Evolutionary conservation across 2,797 vertebrate genomes (phyloP).

Genomic region (Oophaga sylvatica): DNA sequence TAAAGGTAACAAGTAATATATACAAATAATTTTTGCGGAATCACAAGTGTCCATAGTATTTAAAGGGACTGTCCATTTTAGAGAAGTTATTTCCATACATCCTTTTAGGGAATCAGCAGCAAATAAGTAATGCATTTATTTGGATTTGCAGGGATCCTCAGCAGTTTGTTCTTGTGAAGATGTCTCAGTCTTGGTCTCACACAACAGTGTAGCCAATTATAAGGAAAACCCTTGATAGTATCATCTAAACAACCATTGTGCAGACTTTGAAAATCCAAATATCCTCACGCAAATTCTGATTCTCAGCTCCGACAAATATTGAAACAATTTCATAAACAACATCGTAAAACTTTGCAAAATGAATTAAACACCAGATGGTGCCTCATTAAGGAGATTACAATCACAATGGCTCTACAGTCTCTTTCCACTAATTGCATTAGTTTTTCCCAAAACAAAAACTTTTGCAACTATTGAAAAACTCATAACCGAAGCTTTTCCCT

Average conservation of each 20-base stretch:
- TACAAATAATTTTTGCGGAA: too few relatives aligned
- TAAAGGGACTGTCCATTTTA: too few relatives aligned
- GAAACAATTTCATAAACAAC: not conserved
- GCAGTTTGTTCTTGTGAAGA: too few relatives aligned
- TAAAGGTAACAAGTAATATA: too few relatives aligned
- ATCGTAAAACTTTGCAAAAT: not conserved
- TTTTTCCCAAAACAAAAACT: not conserved
- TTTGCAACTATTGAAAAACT: constrained; percentile 16
- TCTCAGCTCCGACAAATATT: not conserved
- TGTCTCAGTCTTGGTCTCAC: not conserved
- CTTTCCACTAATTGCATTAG: constrained; percentile 12
- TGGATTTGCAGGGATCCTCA: too few relatives aligned
- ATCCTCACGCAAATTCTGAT: not conserved
- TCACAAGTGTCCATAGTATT: too few relatives aligned
- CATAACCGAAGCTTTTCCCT: not conserved
- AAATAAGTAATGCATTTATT: too few relatives aligned
- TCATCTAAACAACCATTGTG: not conserved
- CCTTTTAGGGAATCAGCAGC: too few relatives aligned
- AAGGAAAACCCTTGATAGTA: not conserved
- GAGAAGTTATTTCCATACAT: too few relatives aligned
- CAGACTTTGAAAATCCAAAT: not conserved
- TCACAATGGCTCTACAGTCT: constrained; percentile 16
- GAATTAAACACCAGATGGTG: constrained; percentile 18
- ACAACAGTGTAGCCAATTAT: not conserved
- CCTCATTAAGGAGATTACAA: not conserved